A percentile compares a stretch with the other conserved stretches of the same genome.
These are phyloP conservation scores for Hylomyscus alleni DNA, from an alignment of 2,797 vertebrate genomes.

Conservation along the genomic window DNA sequence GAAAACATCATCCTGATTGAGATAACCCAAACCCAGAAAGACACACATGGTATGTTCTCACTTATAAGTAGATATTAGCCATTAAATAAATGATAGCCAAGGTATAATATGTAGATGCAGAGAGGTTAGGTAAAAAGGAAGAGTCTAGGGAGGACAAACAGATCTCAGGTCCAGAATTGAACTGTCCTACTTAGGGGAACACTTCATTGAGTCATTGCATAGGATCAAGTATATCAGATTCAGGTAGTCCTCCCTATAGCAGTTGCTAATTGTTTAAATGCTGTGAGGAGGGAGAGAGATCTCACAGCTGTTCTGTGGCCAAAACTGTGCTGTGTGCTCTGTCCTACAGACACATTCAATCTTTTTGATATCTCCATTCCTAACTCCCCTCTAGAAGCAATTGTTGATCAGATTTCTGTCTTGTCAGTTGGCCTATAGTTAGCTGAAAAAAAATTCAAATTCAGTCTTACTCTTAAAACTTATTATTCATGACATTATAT, in stretches of 20 bases:
- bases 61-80: background rate
- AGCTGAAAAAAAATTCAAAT: background rate
- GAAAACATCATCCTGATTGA: background rate
- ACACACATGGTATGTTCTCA: background rate
- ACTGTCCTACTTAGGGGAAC: background rate
- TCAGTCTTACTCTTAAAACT: background rate
- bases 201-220: background rate
- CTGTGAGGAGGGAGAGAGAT: no score
- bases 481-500: background rate
- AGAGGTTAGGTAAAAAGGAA: background rate
- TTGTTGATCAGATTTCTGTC: background rate
- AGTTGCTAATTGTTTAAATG: background rate
- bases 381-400: background rate
- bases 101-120: background rate
- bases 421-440: background rate
- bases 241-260: background rate
- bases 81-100: background rate
- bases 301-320: background rate
- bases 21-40: background rate
- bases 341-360: background rate
- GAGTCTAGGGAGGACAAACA: background rate
- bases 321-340: background rate
- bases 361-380: background rate
- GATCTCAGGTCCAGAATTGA: background rate
- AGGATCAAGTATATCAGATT: background rate